A percentile compares a stretch with the other conserved stretches of the same genome.
These are phyloP conservation scores for Alethe diademata DNA, from an alignment of 2,113 vertebrate genomes.

Conservation along the genomic window DNA sequence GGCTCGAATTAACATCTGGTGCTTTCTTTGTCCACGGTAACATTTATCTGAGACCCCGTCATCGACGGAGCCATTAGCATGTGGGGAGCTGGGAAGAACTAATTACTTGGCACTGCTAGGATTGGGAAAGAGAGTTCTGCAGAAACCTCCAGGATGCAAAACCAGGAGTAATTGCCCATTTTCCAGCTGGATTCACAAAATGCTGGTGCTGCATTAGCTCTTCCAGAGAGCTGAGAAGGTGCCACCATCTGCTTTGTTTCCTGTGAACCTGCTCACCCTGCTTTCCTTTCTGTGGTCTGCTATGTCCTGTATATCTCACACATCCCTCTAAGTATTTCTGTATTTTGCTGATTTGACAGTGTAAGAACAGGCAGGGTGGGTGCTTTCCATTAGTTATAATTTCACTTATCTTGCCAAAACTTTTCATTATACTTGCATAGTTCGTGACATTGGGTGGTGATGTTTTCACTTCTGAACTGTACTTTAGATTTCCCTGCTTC, in stretches of 20 bases:
- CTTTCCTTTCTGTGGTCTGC: neutral
- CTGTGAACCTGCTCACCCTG: neutral
- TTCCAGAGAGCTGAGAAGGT: neutral
- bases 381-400: neutral
- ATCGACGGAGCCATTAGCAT: neutral
- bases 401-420: neutral
- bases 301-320: neutral
- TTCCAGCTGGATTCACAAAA: slow-evolving; percentile 4
- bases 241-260: slow-evolving; percentile 21
- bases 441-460: neutral
- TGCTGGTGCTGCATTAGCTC: neutral
- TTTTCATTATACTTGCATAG: neutral
- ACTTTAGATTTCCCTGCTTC: neutral
- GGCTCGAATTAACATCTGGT: neutral
- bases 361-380: neutral
- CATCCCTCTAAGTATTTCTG: neutral
- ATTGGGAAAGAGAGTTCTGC: neutral
- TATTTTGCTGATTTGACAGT: neutral
- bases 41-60: neutral
- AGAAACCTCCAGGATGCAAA: neutral
- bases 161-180: slow-evolving; percentile 22
- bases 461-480: neutral
- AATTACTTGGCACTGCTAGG: neutral
- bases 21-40: neutral
- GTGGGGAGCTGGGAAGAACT: neutral